phyloP scores from a whole-genome alignment of 92 coral and sea anemone genomes.

The Parazoanthus darwini region DNA sequence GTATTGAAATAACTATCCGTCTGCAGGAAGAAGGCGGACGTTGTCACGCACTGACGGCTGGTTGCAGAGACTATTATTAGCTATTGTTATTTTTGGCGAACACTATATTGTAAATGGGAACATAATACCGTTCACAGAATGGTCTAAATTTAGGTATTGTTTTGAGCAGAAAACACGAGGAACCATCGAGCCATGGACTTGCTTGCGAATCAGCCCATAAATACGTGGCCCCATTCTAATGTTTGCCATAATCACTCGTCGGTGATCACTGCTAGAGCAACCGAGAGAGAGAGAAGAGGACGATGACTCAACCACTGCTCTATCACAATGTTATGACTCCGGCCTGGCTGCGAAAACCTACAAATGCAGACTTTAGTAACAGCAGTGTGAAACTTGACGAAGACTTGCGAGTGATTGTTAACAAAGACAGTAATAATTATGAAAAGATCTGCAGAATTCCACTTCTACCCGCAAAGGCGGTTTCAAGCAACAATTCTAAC shows the following conservation, averaged over 20 bases:
- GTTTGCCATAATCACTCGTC: neutral
- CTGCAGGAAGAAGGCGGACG: too few relatives aligned
- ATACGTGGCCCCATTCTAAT: neutral
- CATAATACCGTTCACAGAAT: too few relatives aligned
- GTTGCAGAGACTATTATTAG: too few relatives aligned
- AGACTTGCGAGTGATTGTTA: slow-evolving; percentile 25
- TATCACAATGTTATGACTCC: slow-evolving; percentile 45
- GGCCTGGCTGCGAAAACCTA: slow-evolving; percentile 9
- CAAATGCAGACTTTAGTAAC: neutral
- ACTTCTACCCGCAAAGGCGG: neutral
- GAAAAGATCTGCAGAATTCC: slow-evolving; percentile 38
- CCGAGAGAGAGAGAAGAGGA: neutral
- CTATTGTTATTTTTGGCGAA: too few relatives aligned
- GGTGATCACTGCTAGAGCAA: neutral
- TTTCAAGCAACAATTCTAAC: neutral
- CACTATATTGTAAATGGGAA: neutral
- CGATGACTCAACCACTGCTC: neutral
- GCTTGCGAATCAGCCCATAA: neutral
- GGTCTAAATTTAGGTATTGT: neutral
- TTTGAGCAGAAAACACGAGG: neutral
- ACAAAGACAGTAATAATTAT: slow-evolving; percentile 2
- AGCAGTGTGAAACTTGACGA: neutral
- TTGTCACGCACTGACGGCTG: too few relatives aligned
- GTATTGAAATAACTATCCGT: too few relatives aligned
- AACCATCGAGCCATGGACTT: neutral